Conservation (phyloP, 2,888 invertebrate genomes). For the Xestobium rufovillosum region DNA sequence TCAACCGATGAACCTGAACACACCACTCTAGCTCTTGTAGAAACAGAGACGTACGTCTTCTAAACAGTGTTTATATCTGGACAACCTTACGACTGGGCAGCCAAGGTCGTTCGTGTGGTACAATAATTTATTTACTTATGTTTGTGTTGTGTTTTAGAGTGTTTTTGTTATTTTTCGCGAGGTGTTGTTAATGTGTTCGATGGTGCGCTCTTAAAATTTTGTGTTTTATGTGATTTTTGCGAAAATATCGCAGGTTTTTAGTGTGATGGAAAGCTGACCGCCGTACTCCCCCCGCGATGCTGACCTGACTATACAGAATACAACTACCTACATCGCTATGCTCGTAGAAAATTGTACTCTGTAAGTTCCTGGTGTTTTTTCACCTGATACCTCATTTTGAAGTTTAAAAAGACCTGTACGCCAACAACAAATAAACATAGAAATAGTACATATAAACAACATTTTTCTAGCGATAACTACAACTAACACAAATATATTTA, state of each 20-base stretch:
- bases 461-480: neutral
- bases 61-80: conserved; percentile 14
- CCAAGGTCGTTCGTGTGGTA: conserved; percentile 30
- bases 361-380: conserved; percentile 29
- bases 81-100: conserved; percentile 24
- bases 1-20: conserved; percentile 1
- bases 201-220: conserved; percentile 20
- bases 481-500: conserved; percentile 2
- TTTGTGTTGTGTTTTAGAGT: conserved; percentile 13
- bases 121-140: conserved; percentile 15
- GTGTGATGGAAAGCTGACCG: conserved; percentile 37
- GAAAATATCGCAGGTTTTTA: conserved; percentile 37
- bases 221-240: conserved; percentile 32
- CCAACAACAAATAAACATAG: neutral
- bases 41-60: conserved; percentile 8
- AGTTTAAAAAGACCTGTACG: neutral
- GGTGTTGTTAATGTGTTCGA: conserved; percentile 15
- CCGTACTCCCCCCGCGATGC: conserved; percentile 29
- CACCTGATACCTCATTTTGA: too few relatives aligned
- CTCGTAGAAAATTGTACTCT: conserved; percentile 33
- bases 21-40: neutral
- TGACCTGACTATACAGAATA: conserved; percentile 25
- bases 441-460: neutral
- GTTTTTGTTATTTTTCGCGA: conserved; percentile 17
- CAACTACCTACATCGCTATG: conserved; percentile 32